phyloP scores from a whole-genome alignment of 2,888 invertebrate genomes.

The Drosophila helvetica region DNA sequence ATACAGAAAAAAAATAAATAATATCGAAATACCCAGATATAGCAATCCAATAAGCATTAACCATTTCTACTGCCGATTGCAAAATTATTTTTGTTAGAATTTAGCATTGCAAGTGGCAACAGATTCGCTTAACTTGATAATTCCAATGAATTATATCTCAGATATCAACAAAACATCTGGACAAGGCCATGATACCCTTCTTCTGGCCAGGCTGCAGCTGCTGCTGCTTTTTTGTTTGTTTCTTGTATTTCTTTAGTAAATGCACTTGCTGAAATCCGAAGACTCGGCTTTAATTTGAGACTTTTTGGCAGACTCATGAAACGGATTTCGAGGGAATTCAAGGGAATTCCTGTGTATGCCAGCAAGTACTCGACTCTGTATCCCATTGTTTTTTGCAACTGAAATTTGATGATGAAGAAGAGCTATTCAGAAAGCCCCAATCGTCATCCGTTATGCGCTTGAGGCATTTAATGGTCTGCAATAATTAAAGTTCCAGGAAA shows the following conservation, averaged over 20 bases:
- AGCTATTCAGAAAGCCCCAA: slow-evolving; percentile 21
- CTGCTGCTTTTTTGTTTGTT: too few species aligned
- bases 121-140: too few species aligned
- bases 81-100: too few species aligned
- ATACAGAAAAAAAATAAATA: too few species aligned
- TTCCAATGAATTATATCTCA: too few species aligned
- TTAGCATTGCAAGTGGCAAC: too few species aligned
- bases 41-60: too few species aligned
- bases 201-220: neutral
- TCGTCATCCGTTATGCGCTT: slow-evolving; percentile 36
- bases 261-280: slow-evolving; percentile 17
- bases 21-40: too few species aligned
- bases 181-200: too few species aligned
- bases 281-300: slow-evolving; percentile 20
- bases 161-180: neutral
- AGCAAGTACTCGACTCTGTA: slow-evolving; percentile 1
- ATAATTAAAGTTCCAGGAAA: slow-evolving; percentile 22
- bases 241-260: neutral
- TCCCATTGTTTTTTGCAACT: slow-evolving; percentile 19
- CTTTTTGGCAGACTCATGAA: slow-evolving; percentile 26
- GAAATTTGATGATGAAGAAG: slow-evolving; percentile 24
- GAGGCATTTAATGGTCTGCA: slow-evolving; percentile 22
- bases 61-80: too few species aligned
- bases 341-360: slow-evolving; percentile 12
- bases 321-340: slow-evolving; percentile 32